phyloP scores from a whole-genome alignment of 2,113 vertebrate species.

The Empidonax traillii region DNA sequence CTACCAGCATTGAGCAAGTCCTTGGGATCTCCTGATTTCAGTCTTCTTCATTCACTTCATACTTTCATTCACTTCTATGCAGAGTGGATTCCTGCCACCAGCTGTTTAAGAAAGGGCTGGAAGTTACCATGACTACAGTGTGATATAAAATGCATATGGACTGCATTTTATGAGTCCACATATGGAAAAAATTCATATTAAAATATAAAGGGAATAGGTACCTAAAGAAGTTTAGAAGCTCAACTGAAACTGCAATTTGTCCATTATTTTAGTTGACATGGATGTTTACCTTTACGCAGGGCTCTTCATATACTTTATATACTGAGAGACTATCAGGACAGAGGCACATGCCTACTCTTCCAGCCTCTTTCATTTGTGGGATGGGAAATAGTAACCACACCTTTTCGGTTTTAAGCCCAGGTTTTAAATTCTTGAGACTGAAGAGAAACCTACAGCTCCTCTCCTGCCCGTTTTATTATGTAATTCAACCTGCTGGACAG shows the following conservation, averaged over 20 bases:
- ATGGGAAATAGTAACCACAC: background rate
- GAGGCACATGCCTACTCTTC: background rate
- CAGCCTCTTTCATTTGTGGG: background rate
- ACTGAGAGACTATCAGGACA: background rate
- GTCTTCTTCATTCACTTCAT: background rate
- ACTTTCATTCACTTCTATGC: background rate
- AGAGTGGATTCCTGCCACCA: conserved; percentile 1
- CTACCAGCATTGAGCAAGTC: background rate
- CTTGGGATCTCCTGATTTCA: background rate
- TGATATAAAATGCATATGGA: background rate
- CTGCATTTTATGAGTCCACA: conserved; percentile 23
- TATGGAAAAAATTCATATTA: background rate
- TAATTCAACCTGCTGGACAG: background rate
- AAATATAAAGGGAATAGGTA: background rate
- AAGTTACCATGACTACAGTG: conserved; percentile 4
- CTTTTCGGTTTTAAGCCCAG: background rate
- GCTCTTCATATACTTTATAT: background rate
- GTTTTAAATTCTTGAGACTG: background rate
- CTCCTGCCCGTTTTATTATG: background rate
- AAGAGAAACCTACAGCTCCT: background rate
- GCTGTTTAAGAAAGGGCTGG: background rate
- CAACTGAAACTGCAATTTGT: background rate
- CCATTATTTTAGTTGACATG: background rate
- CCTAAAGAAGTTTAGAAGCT: background rate
- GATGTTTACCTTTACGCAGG: background rate